These are phyloP conservation scores for Sternotherus odoratus DNA, from an alignment of 2,797 vertebrate genomes.

Conservation along the genomic window DNA sequence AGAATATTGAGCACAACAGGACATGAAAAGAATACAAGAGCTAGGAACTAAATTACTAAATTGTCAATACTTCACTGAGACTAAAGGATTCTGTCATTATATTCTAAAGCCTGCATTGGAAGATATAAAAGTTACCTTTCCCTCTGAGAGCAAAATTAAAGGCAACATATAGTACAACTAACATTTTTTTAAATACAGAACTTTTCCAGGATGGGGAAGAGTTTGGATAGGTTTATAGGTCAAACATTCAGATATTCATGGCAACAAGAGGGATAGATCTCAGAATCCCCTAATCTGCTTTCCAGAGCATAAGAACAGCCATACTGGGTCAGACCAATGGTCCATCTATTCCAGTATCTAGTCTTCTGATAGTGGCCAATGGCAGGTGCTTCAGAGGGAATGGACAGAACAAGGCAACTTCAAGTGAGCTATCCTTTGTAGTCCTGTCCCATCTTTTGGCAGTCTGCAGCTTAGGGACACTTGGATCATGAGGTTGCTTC, in stretches of 20 bases:
- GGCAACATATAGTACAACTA: background rate
- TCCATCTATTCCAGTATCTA: background rate
- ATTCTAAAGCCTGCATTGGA: background rate
- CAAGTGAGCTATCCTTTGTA: background rate
- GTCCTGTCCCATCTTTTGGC: background rate
- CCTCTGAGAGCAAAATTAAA: background rate
- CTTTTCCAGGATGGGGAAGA: background rate
- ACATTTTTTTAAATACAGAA: background rate
- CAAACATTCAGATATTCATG: background rate
- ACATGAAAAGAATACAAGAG: conserved; percentile 14
- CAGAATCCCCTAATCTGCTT: background rate
- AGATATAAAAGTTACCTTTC: background rate
- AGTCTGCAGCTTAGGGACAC: background rate
- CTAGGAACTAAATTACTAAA: conserved; percentile 22
- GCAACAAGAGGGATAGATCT: background rate
- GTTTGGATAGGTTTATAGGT: background rate
- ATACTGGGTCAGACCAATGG: background rate
- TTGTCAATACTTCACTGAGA: background rate
- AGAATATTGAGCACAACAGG: rapidly evolving
- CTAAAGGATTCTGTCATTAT: background rate
- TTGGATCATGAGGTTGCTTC: background rate
- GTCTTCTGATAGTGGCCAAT: background rate
- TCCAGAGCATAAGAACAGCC: background rate
- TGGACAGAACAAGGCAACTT: background rate
- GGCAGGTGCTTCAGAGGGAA: background rate